These are phyloP conservation scores for Bambusicola thoracicus DNA, from an alignment of 2,113 vertebrate species.

Conservation along the genomic window DNA sequence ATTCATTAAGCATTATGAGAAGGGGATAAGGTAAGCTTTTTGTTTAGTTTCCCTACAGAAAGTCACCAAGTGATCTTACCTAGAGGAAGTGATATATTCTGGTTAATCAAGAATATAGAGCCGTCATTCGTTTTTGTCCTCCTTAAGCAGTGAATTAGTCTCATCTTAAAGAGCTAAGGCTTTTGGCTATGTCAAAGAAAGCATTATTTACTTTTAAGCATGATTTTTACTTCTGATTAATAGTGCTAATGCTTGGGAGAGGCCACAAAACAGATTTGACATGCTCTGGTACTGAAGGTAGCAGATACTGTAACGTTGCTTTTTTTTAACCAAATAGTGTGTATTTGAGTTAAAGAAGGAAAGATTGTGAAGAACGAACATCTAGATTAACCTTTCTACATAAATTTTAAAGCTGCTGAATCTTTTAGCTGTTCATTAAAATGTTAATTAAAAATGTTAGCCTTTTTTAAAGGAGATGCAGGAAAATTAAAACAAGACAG, in stretches of 20 bases:
- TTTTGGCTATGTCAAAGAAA: not conserved
- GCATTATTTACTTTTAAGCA: not conserved
- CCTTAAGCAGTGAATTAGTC: not conserved
- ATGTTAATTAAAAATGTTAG: not conserved
- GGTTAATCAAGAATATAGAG: not conserved
- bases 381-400: not conserved
- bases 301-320: not conserved
- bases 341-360: not conserved
- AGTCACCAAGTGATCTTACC: not conserved
- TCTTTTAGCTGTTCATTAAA: not conserved
- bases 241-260: not conserved
- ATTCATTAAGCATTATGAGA: constrained; percentile 87
- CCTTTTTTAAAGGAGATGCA: not conserved
- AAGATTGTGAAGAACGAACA: not conserved
- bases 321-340: not conserved
- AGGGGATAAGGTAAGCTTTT: constrained; percentile 80
- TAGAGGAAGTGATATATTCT: not conserved
- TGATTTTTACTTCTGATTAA: not conserved
- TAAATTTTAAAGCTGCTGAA: not conserved
- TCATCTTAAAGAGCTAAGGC: not conserved
- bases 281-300: not conserved
- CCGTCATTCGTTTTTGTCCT: not conserved
- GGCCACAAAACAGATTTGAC: not conserved
- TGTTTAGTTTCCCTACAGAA: not conserved
- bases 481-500: not conserved